Percentiles rank a stretch among this genome's conserved stretches.
Evolutionary conservation across 2,888 invertebrate species (phyloP).

Genomic region (Aricia artaxerxes): DNA sequence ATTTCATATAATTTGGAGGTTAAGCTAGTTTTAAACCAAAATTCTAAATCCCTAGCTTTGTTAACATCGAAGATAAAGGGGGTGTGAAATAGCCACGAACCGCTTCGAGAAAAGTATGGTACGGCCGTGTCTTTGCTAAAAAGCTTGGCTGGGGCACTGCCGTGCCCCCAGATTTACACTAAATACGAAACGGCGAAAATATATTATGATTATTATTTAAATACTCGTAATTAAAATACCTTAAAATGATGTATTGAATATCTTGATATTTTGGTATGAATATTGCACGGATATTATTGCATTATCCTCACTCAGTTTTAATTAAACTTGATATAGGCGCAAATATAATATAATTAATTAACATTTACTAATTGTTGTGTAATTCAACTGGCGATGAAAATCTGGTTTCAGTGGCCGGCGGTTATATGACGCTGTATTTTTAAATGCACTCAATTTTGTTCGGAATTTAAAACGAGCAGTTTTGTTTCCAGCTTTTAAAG

Average conservation of each 20-base stretch:
- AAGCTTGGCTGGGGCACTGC: too few relatives aligned
- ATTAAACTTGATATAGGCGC: not conserved
- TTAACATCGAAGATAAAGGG: too few relatives aligned
- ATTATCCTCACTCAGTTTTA: not conserved
- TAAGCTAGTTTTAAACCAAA: too few relatives aligned
- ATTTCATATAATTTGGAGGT: too few relatives aligned
- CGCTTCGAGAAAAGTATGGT: too few relatives aligned
- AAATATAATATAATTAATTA: not conserved
- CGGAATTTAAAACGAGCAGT: not conserved
- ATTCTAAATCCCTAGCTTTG: too few relatives aligned
- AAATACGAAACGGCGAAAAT: too few relatives aligned
- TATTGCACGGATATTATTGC: not conserved
- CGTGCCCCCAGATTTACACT: too few relatives aligned
- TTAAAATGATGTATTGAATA: not conserved
- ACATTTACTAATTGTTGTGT: not conserved
- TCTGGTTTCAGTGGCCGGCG: not conserved
- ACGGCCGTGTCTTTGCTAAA: too few relatives aligned
- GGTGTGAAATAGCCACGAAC: too few relatives aligned
- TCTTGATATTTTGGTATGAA: not conserved
- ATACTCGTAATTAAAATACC: too few relatives aligned
- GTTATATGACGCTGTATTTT: not conserved
- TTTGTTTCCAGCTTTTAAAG: not conserved
- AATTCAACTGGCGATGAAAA: not conserved
- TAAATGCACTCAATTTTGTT: conserved; percentile 6
- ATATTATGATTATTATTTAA: too few relatives aligned